Evolutionary conservation across 1,140 invertebrate genomes (phyloP), one percentile per base, ranked within the genome.

Genomic region (Heliconius melpomene): DNA sequence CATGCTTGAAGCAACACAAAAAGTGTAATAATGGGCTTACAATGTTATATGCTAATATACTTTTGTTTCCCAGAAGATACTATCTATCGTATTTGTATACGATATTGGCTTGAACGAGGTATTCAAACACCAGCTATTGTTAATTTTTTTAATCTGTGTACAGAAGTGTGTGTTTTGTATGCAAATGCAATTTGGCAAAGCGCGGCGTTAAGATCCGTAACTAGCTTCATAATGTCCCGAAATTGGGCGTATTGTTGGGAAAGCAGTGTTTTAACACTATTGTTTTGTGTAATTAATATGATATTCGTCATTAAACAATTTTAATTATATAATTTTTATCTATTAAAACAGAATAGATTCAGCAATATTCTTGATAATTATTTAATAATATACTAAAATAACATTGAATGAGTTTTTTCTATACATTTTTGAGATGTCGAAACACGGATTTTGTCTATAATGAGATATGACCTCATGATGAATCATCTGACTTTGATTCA

Each of bases 41-140:
- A 66, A 29, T 66, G 60, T 29, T 66, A 16, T 66, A 66, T 66
- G 60, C 23, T 66, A 66, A 66, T 66, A 66, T 66, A 5, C 3
- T 66, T 66, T 66, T 66, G 60, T 66, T 66, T 29, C 60, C 23
- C 60, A 66, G 13, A 66, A 13, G 60, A 66, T 66, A 66, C 60
- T 29, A 66, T 66, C 60, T 29, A 66, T 66, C 60, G 26, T 16
- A 16, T 66, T 66, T 66, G 60, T 29, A 66, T 66, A 66, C 11
- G n/a, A 66, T 66, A 29, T 66, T 66, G 60, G 60, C 13, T 23
- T 66, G 54, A 60, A 26, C 26, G 23, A 66, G 23, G 60, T 29
- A 66, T 66, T 66, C 3, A 66, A 66, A 2, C 26, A 66, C 11
- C 8, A 66, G 60, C 60, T 66, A 66, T 66, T 66, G 60, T 66